These are phyloP conservation scores for Engystomops pustulosus DNA, from an alignment of 2,113 vertebrate species.

Conservation along the genomic window DNA sequence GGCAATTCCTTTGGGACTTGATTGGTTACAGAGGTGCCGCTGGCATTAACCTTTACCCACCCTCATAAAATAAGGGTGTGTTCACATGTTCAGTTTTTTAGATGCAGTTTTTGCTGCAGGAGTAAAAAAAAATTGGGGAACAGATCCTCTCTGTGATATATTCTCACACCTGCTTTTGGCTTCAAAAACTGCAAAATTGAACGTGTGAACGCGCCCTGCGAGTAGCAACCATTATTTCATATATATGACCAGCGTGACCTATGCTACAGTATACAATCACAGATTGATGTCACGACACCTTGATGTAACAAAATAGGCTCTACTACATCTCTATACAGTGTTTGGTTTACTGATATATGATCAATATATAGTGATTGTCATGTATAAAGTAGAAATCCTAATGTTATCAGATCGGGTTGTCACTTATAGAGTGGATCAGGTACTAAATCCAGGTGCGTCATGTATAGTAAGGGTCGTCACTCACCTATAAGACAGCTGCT, in stretches of 20 bases:
- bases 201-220: too few species aligned
- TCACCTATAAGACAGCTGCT: slow-evolving; percentile 82
- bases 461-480: background rate
- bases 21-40: background rate
- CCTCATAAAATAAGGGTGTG: too few species aligned
- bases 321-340: slow-evolving; percentile 4
- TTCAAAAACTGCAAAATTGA: too few species aligned
- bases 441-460: background rate
- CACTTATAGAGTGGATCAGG: background rate
- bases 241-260: background rate
- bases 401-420: too few species aligned
- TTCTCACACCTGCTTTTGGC: too few species aligned
- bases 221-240: background rate
- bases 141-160: too few species aligned
- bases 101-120: too few species aligned
- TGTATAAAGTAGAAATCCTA: background rate
- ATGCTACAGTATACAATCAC: background rate
- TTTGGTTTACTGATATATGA: background rate
- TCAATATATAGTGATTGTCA: background rate
- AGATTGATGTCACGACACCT: background rate
- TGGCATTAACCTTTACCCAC: too few species aligned
- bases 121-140: too few species aligned
- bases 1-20: too few species aligned
- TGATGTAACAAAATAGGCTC: background rate
- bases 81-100: too few species aligned